Conservation (phyloP, 2,113 vertebrate genomes). For the Micronycteris hirsuta region DNA sequence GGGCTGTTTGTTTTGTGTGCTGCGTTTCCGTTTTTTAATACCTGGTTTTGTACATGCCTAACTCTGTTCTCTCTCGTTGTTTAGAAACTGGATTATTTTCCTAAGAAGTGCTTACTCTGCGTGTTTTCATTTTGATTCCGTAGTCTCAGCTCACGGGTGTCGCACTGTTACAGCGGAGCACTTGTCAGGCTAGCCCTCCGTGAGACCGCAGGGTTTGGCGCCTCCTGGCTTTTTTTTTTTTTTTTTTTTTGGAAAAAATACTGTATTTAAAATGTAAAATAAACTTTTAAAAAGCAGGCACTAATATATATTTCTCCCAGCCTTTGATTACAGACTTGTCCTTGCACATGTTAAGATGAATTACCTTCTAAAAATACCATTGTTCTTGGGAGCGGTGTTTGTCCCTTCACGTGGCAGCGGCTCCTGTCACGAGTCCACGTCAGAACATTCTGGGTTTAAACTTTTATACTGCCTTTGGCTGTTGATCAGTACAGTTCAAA, state of each 20-base stretch:
- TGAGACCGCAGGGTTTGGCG: conserved; percentile 73
- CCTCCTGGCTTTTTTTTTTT: conserved; percentile 77
- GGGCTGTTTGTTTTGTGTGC: not conserved
- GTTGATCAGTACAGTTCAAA: conserved; percentile 85
- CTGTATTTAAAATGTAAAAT: conserved; percentile 85
- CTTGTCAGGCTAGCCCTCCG: conserved; percentile 67
- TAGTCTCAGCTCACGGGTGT: conserved; percentile 57
- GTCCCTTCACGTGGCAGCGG: conserved; percentile 73
- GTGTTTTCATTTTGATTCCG: conserved; percentile 66
- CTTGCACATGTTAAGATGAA: conserved; percentile 70
- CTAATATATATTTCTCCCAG: conserved; percentile 82
- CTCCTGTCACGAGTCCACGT: conserved; percentile 76
- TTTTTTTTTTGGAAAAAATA: too few species aligned
- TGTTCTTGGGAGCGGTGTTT: conserved; percentile 76
- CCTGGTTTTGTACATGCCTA: conserved; percentile 75
- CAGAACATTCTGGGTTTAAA: conserved; percentile 75
- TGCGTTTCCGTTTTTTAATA: conserved; percentile 52
- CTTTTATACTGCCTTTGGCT: conserved; percentile 89
- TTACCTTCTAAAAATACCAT: conserved; percentile 61
- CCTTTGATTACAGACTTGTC: conserved; percentile 70
- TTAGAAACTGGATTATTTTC: conserved; percentile 70
- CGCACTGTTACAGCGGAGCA: conserved; percentile 71
- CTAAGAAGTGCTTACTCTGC: conserved; percentile 68
- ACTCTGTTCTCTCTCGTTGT: conserved; percentile 69
- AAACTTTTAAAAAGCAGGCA: conserved; percentile 81